phyloP scores from a whole-genome alignment of 2,888 invertebrate genomes.

The Priocnemis perturbator region DNA sequence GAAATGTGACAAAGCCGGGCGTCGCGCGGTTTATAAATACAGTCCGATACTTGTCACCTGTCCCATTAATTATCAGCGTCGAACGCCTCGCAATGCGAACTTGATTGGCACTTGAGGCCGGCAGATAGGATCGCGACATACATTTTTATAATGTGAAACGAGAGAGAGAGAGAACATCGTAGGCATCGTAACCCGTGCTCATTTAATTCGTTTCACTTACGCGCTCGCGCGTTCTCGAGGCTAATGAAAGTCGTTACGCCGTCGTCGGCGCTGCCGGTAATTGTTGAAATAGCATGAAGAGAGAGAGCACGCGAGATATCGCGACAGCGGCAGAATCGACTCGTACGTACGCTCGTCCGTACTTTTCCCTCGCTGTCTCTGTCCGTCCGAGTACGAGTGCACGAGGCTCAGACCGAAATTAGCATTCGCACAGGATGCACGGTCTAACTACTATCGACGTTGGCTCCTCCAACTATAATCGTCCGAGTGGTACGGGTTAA shows the following conservation, averaged over 20 bases:
- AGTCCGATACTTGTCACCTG: too few relatives aligned
- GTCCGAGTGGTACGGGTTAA: slow-evolving; percentile 72
- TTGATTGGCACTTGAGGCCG: too few relatives aligned
- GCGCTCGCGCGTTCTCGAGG: slow-evolving; percentile 15
- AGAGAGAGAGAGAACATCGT: background rate
- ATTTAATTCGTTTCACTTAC: background rate
- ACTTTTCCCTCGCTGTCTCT: background rate
- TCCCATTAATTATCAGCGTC: too few relatives aligned
- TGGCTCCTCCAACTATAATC: slow-evolving; percentile 73
- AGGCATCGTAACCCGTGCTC: background rate
- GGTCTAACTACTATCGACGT: slow-evolving; percentile 76
- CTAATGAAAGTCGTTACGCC: too few relatives aligned
- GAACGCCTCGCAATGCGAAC: too few relatives aligned
- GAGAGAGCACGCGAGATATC: background rate
- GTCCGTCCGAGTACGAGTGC: background rate
- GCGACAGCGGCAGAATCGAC: background rate
- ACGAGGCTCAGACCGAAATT: slow-evolving; percentile 58
- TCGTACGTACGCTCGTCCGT: background rate
- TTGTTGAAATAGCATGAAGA: slow-evolving; percentile 12
- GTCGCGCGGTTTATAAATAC: too few relatives aligned
- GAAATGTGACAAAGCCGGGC: background rate
- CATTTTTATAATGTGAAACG: too few relatives aligned
- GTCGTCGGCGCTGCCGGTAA: background rate
- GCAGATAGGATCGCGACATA: too few relatives aligned
- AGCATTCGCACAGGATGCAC: slow-evolving; percentile 75